Evolutionary conservation across 2,888 invertebrate genomes (phyloP).

Genomic region (Phymatocera aterrima): DNA sequence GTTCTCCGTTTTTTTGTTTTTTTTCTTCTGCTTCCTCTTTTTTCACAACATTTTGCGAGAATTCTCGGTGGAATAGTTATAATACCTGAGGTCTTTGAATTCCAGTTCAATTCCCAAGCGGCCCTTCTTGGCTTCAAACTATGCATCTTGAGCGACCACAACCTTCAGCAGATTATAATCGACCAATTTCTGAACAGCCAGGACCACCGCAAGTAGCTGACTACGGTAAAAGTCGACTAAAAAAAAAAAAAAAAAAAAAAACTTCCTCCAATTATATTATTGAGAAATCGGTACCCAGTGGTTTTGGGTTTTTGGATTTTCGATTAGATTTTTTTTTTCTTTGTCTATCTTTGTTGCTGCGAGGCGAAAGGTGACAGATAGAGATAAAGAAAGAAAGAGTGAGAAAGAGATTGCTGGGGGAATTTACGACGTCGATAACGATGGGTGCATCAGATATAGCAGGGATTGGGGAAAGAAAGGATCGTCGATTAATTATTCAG

Average conservation of each 20-base stretch:
- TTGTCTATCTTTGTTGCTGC: too few relatives aligned
- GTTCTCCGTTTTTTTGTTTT: too few relatives aligned
- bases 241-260: not conserved
- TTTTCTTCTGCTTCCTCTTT: too few relatives aligned
- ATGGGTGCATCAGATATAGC: too few relatives aligned
- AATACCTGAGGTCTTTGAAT: not conserved
- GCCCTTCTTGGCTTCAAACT: slow-evolving; percentile 4
- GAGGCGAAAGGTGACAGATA: not conserved
- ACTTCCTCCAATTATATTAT: not conserved
- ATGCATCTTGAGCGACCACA: not conserved
- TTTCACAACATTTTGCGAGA: too few relatives aligned
- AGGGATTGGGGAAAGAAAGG: slow-evolving; percentile 33
- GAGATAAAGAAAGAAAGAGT: not conserved
- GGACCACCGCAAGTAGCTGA: not conserved
- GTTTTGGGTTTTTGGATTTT: not conserved
- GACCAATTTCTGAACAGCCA: not conserved
- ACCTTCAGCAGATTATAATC: not conserved
- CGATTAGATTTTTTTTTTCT: not conserved
- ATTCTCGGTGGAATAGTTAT: too few relatives aligned
- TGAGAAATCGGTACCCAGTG: not conserved
- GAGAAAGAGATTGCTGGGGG: slow-evolving; percentile 3
- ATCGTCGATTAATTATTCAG: slow-evolving; percentile 41
- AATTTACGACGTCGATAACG: slow-evolving; percentile 42
- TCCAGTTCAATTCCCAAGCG: not conserved
- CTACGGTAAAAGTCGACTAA: not conserved